phyloP scores from a whole-genome alignment of 2,113 vertebrate genomes.

The Gadus macrocephalus region DNA sequence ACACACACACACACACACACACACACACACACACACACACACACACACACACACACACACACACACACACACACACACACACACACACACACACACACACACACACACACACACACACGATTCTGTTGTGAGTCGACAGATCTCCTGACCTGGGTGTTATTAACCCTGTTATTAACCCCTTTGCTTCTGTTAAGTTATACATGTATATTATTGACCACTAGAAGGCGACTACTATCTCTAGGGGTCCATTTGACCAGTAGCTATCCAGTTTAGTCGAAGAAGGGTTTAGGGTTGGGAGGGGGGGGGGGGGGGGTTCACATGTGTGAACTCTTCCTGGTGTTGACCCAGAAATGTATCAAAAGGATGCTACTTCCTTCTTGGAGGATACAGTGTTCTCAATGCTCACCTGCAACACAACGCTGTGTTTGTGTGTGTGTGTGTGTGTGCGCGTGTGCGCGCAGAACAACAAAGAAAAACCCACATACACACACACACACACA shows the following conservation, averaged over 20 bases:
- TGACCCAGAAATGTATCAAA: conserved; percentile 45
- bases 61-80: background rate
- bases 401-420: conserved; percentile 37
- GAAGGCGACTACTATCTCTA: too few species aligned
- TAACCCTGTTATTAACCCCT: background rate
- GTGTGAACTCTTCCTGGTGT: background rate
- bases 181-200: background rate
- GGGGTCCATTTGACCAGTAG: too few species aligned
- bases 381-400: conserved; percentile 21
- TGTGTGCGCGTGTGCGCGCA: background rate
- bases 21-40: background rate
- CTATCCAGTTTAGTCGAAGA: too few species aligned
- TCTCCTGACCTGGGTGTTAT: background rate
- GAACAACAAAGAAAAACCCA: background rate
- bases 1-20: background rate
- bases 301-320: too few species aligned
- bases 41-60: background rate
- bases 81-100: background rate
- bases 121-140: background rate
- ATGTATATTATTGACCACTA: background rate
- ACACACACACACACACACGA: background rate
- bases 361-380: conserved; percentile 21
- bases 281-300: background rate
- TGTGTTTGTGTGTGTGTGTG: conserved; percentile 20
- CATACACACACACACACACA: conserved; percentile 17